Evolutionary conservation across 1,140 invertebrate genomes (phyloP).

Genomic region (Carposina sasakii): DNA sequence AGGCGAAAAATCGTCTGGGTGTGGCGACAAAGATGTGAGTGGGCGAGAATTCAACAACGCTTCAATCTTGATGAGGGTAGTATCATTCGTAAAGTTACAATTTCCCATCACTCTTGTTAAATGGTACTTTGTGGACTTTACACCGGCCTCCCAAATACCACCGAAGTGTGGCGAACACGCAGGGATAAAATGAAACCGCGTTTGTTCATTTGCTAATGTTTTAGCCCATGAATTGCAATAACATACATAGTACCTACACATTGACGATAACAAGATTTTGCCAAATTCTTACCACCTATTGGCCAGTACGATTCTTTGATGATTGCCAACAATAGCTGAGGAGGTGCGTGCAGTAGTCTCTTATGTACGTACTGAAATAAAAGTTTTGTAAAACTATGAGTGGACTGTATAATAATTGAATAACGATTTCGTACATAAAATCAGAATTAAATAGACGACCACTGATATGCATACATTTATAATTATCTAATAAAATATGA

Average conservation of each 20-base stretch:
- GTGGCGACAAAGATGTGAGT: not conserved
- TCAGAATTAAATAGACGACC: not conserved
- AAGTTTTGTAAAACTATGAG: not conserved
- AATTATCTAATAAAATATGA: too few relatives aligned
- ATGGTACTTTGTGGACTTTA: not conserved
- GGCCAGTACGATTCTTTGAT: not conserved
- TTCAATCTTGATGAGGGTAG: too few relatives aligned
- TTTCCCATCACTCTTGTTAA: not conserved
- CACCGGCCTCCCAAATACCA: too few relatives aligned
- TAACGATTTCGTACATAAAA: not conserved
- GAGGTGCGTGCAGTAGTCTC: not conserved
- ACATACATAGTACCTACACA: too few relatives aligned
- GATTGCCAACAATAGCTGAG: not conserved
- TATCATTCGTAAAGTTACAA: not conserved
- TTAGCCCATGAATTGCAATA: too few relatives aligned
- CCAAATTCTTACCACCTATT: not conserved
- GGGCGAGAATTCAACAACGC: not conserved
- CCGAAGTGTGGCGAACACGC: not conserved
- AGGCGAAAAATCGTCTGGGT: not conserved
- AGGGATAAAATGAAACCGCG: not conserved
- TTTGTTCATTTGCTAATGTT: not conserved
- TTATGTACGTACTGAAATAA: not conserved
- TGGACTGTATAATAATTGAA: not conserved
- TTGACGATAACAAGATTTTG: not conserved
- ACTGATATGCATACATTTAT: not conserved